Percentiles rank a stretch among this genome's conserved stretches.
Evolutionary conservation across 2,113 vertebrate species (phyloP).

Genomic region (Anseranas semipalmata): DNA sequence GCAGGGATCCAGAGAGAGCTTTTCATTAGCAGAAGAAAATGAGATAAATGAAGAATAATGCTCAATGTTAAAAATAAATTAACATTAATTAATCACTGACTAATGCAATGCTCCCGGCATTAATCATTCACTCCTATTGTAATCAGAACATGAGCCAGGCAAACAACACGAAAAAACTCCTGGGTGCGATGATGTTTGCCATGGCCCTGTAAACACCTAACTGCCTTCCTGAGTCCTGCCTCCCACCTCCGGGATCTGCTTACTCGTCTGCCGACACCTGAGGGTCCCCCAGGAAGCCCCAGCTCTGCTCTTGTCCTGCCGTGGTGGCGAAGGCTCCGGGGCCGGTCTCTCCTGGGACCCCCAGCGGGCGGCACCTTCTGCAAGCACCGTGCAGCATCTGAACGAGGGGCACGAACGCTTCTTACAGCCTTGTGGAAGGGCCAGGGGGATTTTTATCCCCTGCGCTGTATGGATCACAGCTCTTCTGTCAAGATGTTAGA

Average conservation of each 20-base stretch:
- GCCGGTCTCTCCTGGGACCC: not conserved
- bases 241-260: accelerated
- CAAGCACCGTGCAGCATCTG: accelerated
- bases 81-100: conserved; percentile 40
- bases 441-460: not conserved
- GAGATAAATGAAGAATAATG: conserved; percentile 12
- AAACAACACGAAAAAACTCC: accelerated
- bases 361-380: not conserved
- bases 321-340: not conserved
- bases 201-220: accelerated
- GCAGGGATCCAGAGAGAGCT: not conserved
- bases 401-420: not conserved
- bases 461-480: not conserved
- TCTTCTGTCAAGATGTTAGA: not conserved
- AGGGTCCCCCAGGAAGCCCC: not conserved
- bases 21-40: not conserved
- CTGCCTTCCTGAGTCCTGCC: not conserved
- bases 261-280: accelerated
- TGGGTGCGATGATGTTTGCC: not conserved
- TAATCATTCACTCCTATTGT: not conserved
- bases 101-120: not conserved
- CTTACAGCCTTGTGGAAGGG: not conserved
- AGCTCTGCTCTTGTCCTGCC: accelerated
- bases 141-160: not conserved
- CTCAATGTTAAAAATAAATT: conserved; percentile 3